Conservation (phyloP, 1,140 invertebrate species). For the Micrasema longulum region DNA sequence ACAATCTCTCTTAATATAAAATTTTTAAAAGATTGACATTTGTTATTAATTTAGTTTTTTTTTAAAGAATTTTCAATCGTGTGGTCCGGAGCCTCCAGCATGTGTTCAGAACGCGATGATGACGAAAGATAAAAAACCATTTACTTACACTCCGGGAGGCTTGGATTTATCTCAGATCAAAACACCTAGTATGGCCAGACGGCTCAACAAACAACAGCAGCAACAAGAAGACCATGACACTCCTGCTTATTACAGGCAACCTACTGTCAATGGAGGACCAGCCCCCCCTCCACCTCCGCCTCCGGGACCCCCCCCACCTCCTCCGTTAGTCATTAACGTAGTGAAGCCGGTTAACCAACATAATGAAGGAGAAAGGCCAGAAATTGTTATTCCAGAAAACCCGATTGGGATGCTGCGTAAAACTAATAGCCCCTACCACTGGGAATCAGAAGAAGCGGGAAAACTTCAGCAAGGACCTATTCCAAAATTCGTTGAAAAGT, state of each 20-base stretch:
- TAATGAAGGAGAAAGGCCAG: constrained; percentile 68
- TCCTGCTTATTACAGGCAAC: constrained; percentile 66
- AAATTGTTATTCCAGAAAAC: constrained; percentile 77
- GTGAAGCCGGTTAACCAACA: constrained; percentile 59
- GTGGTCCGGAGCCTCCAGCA: constrained; percentile 78
- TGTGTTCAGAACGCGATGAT: constrained; percentile 94
- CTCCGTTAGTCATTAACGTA: constrained; percentile 63
- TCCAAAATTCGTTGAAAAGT: constrained; percentile 64
- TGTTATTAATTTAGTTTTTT: neutral
- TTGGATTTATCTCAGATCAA: constrained; percentile 90
- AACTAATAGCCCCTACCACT: constrained; percentile 68
- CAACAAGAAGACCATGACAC: constrained; percentile 68
- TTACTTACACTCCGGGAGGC: constrained; percentile 93
- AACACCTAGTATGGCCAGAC: constrained; percentile 88
- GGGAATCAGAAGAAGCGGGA: constrained; percentile 65
- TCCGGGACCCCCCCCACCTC: constrained; percentile 60
- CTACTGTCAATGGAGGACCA: constrained; percentile 58
- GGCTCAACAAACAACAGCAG: constrained; percentile 73
- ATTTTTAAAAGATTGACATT: too few species aligned
- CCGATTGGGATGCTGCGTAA: constrained; percentile 72
- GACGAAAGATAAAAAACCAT: constrained; percentile 95
- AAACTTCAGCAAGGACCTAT: constrained; percentile 59
- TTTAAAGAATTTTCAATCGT: constrained; percentile 53
- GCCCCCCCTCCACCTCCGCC: constrained; percentile 60
- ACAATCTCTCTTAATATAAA: constrained; percentile 57